These are phyloP conservation scores for Elephas maximus DNA, from an alignment of 2,113 vertebrate species.

Conservation along the genomic window DNA sequence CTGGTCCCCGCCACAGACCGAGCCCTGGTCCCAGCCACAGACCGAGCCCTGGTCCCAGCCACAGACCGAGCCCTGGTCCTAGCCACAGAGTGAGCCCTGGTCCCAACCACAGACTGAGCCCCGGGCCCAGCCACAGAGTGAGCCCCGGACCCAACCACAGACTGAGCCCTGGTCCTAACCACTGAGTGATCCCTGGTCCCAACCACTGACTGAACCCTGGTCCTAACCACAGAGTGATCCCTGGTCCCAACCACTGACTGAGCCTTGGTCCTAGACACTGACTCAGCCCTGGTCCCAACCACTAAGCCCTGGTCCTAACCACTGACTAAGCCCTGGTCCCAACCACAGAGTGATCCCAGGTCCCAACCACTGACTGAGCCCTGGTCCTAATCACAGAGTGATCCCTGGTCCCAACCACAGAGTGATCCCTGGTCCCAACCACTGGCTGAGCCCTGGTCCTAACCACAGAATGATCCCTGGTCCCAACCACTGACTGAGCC, in stretches of 20 bases:
- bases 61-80: rapidly evolving
- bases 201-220: background rate
- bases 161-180: rapidly evolving
- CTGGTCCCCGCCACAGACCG: background rate
- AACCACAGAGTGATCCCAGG: no score
- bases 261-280: background rate
- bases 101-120: background rate
- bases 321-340: background rate
- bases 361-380: no score
- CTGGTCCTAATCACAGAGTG: no score
- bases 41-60: background rate
- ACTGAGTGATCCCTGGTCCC: background rate
- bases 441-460: no score
- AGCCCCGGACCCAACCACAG: background rate
- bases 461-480: no score
- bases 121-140: rapidly evolving
- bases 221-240: background rate
- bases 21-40: rapidly evolving
- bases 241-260: background rate
- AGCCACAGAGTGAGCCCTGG: rapidly evolving
- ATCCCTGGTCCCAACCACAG: no score
- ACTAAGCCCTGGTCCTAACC: background rate
- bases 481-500: background rate
- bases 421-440: background rate
- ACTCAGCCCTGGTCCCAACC: background rate